Evolutionary conservation across 2,797 vertebrate species (phyloP).

Genomic region (Micrastur ruficollis): DNA sequence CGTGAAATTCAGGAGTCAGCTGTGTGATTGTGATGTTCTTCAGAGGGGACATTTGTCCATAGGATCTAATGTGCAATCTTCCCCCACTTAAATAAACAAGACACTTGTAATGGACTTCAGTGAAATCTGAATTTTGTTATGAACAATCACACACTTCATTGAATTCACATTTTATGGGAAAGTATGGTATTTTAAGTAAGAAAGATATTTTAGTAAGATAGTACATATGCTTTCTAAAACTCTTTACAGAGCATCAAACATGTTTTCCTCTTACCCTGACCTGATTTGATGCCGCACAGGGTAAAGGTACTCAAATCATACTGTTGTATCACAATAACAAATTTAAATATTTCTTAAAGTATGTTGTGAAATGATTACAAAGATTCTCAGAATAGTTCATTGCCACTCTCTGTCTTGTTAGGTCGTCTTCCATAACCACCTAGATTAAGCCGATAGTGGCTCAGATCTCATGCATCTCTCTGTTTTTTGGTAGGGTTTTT

Average conservation of each 20-base stretch:
- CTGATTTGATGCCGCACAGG: background rate
- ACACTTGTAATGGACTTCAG: background rate
- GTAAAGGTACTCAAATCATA: background rate
- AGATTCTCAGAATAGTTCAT: background rate
- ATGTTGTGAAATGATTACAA: background rate
- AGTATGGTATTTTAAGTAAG: background rate
- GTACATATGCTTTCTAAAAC: background rate
- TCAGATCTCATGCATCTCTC: background rate
- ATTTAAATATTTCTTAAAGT: background rate
- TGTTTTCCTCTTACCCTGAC: background rate
- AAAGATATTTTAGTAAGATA: background rate
- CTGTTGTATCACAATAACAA: background rate
- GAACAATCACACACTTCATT: background rate
- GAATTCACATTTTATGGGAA: background rate
- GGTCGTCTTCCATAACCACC: background rate
- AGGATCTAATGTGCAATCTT: background rate
- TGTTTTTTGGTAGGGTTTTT: constrained; percentile 9
- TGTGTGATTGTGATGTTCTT: background rate
- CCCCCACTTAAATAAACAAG: background rate
- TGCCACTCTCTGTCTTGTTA: background rate
- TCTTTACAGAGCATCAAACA: background rate
- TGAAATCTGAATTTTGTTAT: background rate
- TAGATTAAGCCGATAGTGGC: background rate
- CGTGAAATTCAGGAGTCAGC: background rate
- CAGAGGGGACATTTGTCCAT: background rate